phyloP scores from a whole-genome alignment of 2,797 vertebrate species.

The Xenentodon cancila region DNA sequence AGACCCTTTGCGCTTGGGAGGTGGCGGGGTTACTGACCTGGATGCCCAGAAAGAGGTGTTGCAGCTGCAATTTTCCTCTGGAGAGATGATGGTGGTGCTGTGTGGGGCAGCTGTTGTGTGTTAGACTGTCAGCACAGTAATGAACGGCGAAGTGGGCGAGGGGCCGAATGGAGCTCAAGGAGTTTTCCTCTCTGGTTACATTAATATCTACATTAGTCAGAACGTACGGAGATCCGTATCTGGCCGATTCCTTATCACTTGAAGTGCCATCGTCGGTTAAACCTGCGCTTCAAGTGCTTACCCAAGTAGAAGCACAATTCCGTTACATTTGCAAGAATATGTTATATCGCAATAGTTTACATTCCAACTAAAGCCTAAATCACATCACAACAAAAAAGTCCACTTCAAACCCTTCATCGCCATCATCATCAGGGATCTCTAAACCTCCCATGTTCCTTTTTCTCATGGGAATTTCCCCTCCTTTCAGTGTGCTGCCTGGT shows the following conservation, averaged over 20 bases:
- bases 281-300: background rate
- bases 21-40: slow-evolving; percentile 85
- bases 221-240: background rate
- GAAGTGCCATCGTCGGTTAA: background rate
- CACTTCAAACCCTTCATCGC: slow-evolving; percentile 47
- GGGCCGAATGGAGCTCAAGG: slow-evolving; percentile 39
- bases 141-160: slow-evolving; percentile 56
- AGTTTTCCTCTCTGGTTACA: slow-evolving; percentile 44
- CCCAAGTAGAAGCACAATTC: background rate
- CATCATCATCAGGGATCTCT: slow-evolving; percentile 52
- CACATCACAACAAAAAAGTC: slow-evolving; percentile 28
- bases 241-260: background rate
- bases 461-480: slow-evolving; percentile 76
- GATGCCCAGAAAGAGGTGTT: slow-evolving; percentile 89
- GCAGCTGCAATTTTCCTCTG: slow-evolving; percentile 82
- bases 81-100: slow-evolving; percentile 49
- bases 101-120: slow-evolving; percentile 77
- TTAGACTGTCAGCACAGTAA: slow-evolving; percentile 76
- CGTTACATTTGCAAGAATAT: background rate
- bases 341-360: slow-evolving; percentile 1
- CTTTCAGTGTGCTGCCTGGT: slow-evolving; percentile 73
- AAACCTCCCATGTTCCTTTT: slow-evolving; percentile 42
- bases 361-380: background rate
- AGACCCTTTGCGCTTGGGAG: slow-evolving; percentile 78
- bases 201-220: slow-evolving; percentile 18